A percentile compares a stretch with the other conserved stretches of the same genome.
Conservation (phyloP, 1,140 invertebrate genomes). For the Streblospio benedicti region DNA sequence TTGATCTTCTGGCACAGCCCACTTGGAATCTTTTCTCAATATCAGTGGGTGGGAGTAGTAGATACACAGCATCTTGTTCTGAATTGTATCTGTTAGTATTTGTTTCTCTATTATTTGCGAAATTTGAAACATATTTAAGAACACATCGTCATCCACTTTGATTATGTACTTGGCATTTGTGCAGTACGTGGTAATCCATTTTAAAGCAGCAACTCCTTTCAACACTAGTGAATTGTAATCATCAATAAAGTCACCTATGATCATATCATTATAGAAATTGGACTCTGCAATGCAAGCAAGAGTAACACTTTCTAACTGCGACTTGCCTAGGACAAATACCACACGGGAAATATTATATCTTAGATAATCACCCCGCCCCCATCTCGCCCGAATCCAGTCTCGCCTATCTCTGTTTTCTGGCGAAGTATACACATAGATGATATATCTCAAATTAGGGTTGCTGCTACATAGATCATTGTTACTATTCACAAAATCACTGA, state of each 20-base stretch:
- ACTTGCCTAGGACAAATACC: not conserved
- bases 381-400: not conserved
- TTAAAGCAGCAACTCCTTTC: constrained; percentile 73
- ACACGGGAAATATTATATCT: not conserved
- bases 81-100: too few relatives aligned
- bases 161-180: constrained; percentile 50
- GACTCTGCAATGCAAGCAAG: constrained; percentile 49
- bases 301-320: not conserved
- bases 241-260: constrained; percentile 70
- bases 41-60: too few relatives aligned
- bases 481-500: too few relatives aligned
- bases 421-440: not conserved
- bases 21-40: too few relatives aligned
- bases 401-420: not conserved
- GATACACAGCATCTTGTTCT: too few relatives aligned
- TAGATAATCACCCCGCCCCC: not conserved
- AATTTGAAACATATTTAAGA: constrained; percentile 50
- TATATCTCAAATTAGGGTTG: too few relatives aligned
- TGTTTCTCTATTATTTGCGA: too few relatives aligned
- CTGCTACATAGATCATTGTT: too few relatives aligned
- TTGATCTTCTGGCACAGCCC: too few relatives aligned
- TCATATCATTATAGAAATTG: constrained; percentile 57
- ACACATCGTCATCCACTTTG: constrained; percentile 53
- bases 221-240: constrained; percentile 76
- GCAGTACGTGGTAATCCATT: constrained; percentile 64